Percentiles rank a stretch among this genome's conserved stretches.
Conservation (phyloP, 2,113 vertebrate species). For the Macquaria ambigua region DNA sequence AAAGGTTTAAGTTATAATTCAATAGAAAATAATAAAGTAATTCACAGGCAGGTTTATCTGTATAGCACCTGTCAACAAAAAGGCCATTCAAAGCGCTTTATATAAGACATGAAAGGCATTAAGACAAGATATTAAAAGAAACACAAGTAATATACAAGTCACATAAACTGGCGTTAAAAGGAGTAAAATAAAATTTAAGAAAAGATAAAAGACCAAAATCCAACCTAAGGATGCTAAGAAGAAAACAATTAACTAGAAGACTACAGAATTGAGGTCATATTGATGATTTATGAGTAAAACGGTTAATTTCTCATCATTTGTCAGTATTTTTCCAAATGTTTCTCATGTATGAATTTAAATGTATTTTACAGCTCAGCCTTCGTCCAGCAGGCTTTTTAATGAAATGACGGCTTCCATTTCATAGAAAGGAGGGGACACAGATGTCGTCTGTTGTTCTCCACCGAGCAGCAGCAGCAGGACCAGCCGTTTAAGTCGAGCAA, state of each 20-base stretch:
- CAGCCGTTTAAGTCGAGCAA: conserved; percentile 13
- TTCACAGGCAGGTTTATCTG: no score
- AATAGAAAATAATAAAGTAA: no score
- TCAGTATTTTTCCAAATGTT: background rate
- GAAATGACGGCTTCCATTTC: background rate
- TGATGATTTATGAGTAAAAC: background rate
- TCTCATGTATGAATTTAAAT: background rate
- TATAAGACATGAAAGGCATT: background rate
- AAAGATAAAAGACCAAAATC: background rate
- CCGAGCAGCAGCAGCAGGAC: conserved; percentile 7
- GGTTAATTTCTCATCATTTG: background rate
- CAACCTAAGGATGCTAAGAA: background rate
- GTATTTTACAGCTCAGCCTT: conserved; percentile 11
- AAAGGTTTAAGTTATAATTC: background rate
- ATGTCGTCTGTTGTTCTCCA: conserved; percentile 1
- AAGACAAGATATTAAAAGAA: background rate
- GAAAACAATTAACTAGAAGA: background rate
- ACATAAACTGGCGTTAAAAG: background rate
- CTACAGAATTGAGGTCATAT: background rate
- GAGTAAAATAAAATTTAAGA: background rate
- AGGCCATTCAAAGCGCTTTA: background rate
- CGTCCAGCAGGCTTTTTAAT: background rate
- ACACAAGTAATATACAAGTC: background rate
- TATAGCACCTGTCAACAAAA: background rate
- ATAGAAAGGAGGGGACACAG: background rate